Conservation (phyloP, 2,113 vertebrate genomes). For the Pollachius pollachius region DNA sequence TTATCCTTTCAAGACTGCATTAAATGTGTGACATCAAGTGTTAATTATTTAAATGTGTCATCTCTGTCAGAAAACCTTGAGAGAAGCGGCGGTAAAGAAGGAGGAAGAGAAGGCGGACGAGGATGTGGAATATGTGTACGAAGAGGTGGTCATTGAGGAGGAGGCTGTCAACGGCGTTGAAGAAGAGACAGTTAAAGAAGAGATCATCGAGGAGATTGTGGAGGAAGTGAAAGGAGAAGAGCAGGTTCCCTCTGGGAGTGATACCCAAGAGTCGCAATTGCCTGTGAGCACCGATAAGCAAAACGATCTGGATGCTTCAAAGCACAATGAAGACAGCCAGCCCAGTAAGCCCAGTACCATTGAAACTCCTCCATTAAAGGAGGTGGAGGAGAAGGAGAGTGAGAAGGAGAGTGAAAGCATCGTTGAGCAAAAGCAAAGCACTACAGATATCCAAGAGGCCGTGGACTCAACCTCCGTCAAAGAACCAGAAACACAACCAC, state of each 20-base stretch:
- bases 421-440: slow-evolving; percentile 13
- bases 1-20: too few species aligned
- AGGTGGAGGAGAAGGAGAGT: slow-evolving; percentile 5
- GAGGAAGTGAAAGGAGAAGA: slow-evolving; percentile 34
- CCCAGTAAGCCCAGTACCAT: neutral
- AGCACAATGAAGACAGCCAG: slow-evolving; percentile 10
- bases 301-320: slow-evolving; percentile 5
- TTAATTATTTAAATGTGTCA: slow-evolving; percentile 1
- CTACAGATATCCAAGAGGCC: slow-evolving; percentile 21
- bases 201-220: slow-evolving; percentile 50
- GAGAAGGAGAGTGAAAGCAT: slow-evolving; percentile 17
- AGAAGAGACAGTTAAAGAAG: slow-evolving; percentile 54
- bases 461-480: slow-evolving; percentile 4
- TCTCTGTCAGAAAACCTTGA: slow-evolving; percentile 55
- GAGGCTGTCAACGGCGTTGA: slow-evolving; percentile 25
- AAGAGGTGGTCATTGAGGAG: slow-evolving; percentile 35
- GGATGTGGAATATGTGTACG: slow-evolving; percentile 42
- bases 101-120: slow-evolving; percentile 43
- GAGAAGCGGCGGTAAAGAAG: slow-evolving; percentile 56
- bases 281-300: neutral
- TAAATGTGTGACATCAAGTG: too few species aligned
- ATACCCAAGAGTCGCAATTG: slow-evolving; percentile 19
- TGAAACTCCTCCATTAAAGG: slow-evolving; percentile 18
- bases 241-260: slow-evolving; percentile 11
- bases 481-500: slow-evolving; percentile 6